These are phyloP conservation scores for Ptychochromis oligacanthus DNA, from an alignment of 2,113 vertebrate genomes.

Conservation along the genomic window DNA sequence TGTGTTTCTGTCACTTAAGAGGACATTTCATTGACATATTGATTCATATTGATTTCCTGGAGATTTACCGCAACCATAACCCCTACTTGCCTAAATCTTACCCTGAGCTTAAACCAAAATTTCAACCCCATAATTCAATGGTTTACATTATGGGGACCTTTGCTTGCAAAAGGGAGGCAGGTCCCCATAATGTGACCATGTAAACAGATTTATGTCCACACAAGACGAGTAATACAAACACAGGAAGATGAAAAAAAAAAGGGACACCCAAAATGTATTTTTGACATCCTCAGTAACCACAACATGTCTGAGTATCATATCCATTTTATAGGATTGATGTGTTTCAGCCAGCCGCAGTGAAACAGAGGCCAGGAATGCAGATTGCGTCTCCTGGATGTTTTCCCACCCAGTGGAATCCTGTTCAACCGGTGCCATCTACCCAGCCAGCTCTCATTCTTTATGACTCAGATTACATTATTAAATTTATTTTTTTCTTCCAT, in stretches of 20 bases:
- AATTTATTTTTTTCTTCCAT: neutral
- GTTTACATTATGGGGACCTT: neutral
- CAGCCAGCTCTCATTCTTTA: neutral
- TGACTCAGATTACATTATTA: neutral
- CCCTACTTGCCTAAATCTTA: neutral
- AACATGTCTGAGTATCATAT: neutral
- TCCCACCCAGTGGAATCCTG: neutral
- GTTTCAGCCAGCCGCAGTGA: neutral
- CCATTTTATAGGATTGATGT: neutral
- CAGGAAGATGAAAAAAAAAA: neutral
- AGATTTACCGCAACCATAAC: neutral
- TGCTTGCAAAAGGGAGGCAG: neutral
- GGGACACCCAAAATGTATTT: conserved; percentile 12
- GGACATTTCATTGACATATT: conserved; percentile 14
- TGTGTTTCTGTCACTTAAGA: conserved; percentile 12
- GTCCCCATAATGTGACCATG: neutral
- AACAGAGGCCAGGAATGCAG: neutral
- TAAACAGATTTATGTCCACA: neutral
- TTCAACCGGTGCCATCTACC: neutral
- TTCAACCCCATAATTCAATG: neutral
- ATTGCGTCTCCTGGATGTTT: neutral
- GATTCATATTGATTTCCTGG: neutral
- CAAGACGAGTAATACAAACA: neutral
- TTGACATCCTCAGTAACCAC: conserved; percentile 1
- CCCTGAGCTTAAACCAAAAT: neutral